A percentile compares a stretch with the other conserved stretches of the same genome.
These are phyloP conservation scores for Numenius arquata DNA, from an alignment of 2,113 vertebrate genomes.

Conservation along the genomic window DNA sequence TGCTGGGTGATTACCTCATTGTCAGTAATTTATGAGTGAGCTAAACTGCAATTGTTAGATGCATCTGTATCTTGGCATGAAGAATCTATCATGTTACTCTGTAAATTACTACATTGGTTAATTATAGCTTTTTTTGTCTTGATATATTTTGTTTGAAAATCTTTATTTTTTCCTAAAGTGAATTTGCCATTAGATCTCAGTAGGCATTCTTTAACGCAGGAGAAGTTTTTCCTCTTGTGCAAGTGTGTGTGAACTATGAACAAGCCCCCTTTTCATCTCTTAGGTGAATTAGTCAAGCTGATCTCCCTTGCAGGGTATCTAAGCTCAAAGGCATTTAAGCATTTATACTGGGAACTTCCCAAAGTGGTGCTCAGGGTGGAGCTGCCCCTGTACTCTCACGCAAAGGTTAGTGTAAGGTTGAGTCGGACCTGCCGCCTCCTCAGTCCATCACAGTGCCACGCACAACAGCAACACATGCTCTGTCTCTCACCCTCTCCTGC, in stretches of 20 bases:
- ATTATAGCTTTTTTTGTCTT: not conserved
- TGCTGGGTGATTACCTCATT: not conserved
- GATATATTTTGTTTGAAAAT: not conserved
- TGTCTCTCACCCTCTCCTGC: not conserved
- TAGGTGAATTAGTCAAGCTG: not conserved
- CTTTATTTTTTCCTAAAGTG: not conserved
- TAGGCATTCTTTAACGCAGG: not conserved
- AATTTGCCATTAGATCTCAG: not conserved
- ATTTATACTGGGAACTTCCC: not conserved
- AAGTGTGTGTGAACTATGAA: not conserved
- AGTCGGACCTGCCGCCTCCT: not conserved
- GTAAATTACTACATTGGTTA: not conserved
- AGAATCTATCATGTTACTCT: not conserved
- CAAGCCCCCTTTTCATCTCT: not conserved
- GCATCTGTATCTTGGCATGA: not conserved
- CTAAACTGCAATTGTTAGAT: not conserved
- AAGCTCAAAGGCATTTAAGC: not conserved
- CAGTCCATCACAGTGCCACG: not conserved
- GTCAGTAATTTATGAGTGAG: slow-evolving; percentile 20
- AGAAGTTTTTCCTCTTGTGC: not conserved
- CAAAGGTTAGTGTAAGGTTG: not conserved
- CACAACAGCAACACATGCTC: not conserved
- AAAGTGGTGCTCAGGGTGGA: not conserved
- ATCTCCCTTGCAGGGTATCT: not conserved
- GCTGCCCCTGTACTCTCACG: not conserved